Evolutionary conservation across 2,113 vertebrate genomes (phyloP), one percentile per base, ranked within the genome.

Genomic region (Muntiacus reevesi): DNA sequence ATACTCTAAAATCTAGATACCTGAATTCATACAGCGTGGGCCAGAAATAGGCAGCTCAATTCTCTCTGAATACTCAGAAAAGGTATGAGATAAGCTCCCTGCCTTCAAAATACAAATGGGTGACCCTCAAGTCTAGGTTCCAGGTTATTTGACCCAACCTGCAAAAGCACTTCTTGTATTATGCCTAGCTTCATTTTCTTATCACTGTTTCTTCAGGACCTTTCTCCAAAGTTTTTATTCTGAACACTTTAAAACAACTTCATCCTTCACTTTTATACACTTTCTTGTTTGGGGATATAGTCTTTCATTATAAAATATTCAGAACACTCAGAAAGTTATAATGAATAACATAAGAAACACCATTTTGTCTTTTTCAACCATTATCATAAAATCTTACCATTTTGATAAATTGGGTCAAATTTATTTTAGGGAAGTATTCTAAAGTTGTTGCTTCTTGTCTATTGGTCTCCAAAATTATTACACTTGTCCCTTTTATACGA

Each of bases 401-500:
- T 93, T 50, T 45, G 45, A 52, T 45, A 28, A 86, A 28, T 16
- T n/a, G 52, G n/a, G 50, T 55, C 40, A 87, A 45, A 59, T 87
- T 74, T 89, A 45, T 57, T 84, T 45, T 82, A 92, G 59, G 50
- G 52, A 81, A 86, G 71, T 45, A 67, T 92, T 79, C 62, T 89
- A 28, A 84, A 59, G 6, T 64, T 74, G 27, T 55, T 33, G 30
- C 17, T 88, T 19, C 19, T 59, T 89, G 6, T 81, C 6, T 25
- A 81, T 33, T 23, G 13, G 5, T 82, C 25, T 74, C 54, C 54
- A 60, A 74, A 81, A 82, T 87, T 9, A 87, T 30, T 19, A 54
- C 0, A 3, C 16, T 36, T 67, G 43, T 55, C 12, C 25, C 2
- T 81, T 47, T 33, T 50, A 55, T 40, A 54, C 36, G 55, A 86